Conservation (phyloP, 2,797 vertebrate species). For the Rhodeus uyekii region DNA sequence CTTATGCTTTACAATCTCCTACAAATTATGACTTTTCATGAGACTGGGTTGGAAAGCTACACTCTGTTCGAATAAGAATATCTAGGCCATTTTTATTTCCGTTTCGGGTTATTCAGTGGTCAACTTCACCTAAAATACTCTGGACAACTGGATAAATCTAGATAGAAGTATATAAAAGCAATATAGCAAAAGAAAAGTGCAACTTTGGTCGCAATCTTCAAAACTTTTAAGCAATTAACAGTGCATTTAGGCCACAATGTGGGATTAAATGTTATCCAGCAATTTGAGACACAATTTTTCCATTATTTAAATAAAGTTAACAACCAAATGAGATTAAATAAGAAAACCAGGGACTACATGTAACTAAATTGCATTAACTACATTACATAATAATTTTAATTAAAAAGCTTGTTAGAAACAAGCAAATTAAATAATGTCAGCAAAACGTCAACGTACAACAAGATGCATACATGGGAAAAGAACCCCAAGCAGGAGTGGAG, state of each 20-base stretch:
- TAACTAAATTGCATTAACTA: not conserved
- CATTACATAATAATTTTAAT: not conserved
- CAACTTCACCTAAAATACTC: slow-evolving; percentile 8
- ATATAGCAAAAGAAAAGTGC: not conserved
- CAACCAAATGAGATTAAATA: not conserved
- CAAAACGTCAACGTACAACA: not conserved
- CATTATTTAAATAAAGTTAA: not conserved
- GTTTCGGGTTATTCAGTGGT: not conserved
- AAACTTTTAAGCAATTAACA: not conserved
- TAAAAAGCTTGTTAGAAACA: not conserved
- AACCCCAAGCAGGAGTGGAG: slow-evolving; percentile 1
- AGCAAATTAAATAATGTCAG: not conserved
- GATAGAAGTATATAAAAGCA: not conserved
- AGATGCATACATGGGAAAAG: slow-evolving; percentile 15
- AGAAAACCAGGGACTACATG: not conserved
- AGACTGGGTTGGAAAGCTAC: not conserved
- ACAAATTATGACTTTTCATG: not conserved
- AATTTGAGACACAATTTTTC: not conserved
- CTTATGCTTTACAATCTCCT: not conserved
- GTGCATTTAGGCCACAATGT: not conserved
- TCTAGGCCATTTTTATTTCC: slow-evolving; percentile 8
- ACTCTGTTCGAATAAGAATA: slow-evolving; percentile 5
- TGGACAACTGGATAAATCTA: not conserved
- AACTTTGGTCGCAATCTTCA: not conserved
- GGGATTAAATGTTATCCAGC: not conserved